These are phyloP conservation scores for Agonopterix arenella DNA, from an alignment of 2,888 invertebrate genomes.

Conservation along the genomic window DNA sequence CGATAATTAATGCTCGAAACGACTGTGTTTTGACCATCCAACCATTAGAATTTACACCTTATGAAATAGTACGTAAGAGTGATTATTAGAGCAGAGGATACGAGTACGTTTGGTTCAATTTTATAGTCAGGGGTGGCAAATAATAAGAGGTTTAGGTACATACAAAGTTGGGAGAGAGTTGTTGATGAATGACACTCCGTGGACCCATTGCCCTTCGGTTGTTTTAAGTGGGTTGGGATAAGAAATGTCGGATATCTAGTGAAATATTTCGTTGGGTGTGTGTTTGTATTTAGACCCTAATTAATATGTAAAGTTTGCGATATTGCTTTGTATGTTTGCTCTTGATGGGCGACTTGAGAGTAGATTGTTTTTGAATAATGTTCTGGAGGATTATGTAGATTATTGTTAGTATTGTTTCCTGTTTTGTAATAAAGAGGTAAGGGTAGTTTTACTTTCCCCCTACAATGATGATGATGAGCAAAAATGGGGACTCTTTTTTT, in stretches of 20 bases:
- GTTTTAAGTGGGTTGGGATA: slow-evolving; percentile 73
- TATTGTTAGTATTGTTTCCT: not conserved
- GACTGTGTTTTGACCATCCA: slow-evolving; percentile 42
- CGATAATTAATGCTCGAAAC: slow-evolving; percentile 72
- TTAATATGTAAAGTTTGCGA: slow-evolving; percentile 47
- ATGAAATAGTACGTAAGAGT: slow-evolving; percentile 18
- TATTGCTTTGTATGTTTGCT: slow-evolving; percentile 20
- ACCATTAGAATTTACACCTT: slow-evolving; percentile 23
- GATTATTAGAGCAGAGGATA: slow-evolving; percentile 14
- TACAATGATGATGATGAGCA: no score
- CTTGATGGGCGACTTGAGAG: slow-evolving; percentile 29
- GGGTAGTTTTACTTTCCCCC: no score
- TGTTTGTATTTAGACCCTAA: slow-evolving; percentile 24
- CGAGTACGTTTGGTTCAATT: slow-evolving; percentile 62
- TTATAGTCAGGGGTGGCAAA: slow-evolving; percentile 70
- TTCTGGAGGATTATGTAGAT: not conserved
- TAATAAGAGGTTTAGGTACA: slow-evolving; percentile 70
- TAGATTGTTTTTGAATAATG: slow-evolving; percentile 18
- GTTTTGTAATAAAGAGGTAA: not conserved
- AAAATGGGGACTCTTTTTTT: no score
- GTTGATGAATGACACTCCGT: slow-evolving; percentile 75
- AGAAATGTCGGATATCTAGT: slow-evolving; percentile 71
- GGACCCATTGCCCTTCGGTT: slow-evolving; percentile 76
- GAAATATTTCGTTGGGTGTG: slow-evolving; percentile 53
- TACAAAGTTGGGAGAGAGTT: slow-evolving; percentile 66